Evolutionary conservation across 2,888 invertebrate species (phyloP), one percentile per base, ranked within the genome.

Genomic region (Sinopyrophorus schimmeli): DNA sequence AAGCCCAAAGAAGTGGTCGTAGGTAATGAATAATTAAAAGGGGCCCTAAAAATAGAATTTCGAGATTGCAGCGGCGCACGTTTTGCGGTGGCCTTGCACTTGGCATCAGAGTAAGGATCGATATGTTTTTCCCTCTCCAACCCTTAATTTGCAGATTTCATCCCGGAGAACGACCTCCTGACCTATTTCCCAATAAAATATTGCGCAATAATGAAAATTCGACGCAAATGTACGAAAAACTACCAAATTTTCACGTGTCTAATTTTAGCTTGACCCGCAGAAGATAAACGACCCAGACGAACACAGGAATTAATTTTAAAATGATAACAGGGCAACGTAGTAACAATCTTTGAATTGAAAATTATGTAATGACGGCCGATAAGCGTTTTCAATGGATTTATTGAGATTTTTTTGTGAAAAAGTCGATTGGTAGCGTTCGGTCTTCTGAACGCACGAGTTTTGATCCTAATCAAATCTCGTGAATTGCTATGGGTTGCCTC

Each of bases 111-210:
- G 18, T 27, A 43, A 27, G 35, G 35, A 43, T 43, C 43, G 35
- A 21, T 12, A 9, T 2, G 11, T 9, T 26, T 18, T 15, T 28
- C 21, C 14, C 35, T 10, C 38, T 14, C 7, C 16, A 5, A 27
- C 44, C 21, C 20, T n/a, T 32, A 7, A 27, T 47, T 16, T 16
- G 20, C 27, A 27, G 32, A 47, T 34, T 27, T 34, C 32, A 40
- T 39, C 38, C 39, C 38, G 39, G 47, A 34, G 32, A 47, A 39
- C 47, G 40, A 31, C 47, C 47, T 40, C 38, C 38, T 47, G 47
- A 47, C 47, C 47, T 47, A 47, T 20, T 32, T 40, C 38, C 16
- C 14, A 30, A 20, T 24, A 46, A 43, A 46, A 46, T 46, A 46
- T 46, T 46, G 46, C 46, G 46, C 46, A 46, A 46, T 14, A 46